Evolutionary conservation across 1,140 invertebrate species (phyloP).

Genomic region (Philaenus spumarius): DNA sequence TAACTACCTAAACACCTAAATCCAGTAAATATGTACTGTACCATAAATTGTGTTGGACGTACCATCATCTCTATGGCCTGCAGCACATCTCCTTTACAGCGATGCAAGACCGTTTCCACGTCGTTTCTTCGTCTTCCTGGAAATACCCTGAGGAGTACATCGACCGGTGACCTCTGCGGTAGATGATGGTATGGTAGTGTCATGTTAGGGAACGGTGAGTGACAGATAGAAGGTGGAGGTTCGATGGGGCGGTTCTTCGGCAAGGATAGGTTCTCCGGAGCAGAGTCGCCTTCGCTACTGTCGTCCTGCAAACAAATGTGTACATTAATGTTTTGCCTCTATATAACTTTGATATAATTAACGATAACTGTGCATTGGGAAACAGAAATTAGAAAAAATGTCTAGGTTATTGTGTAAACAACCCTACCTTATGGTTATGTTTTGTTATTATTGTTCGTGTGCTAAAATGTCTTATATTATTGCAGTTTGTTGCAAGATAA

Average conservation of each 20-base stretch:
- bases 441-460: too few species aligned
- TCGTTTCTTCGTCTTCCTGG: constrained; percentile 74
- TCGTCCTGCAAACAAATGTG: constrained; percentile 31
- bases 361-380: too few species aligned
- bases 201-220: background rate
- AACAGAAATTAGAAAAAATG: too few species aligned
- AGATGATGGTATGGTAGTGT: constrained; percentile 8
- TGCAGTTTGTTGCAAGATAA: too few species aligned
- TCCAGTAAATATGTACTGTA: too few species aligned
- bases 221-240: constrained; percentile 5
- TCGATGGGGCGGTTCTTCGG: constrained; percentile 31
- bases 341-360: too few species aligned
- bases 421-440: too few species aligned
- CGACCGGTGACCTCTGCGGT: constrained; percentile 53
- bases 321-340: too few species aligned
- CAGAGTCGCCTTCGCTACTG: constrained; percentile 30
- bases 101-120: constrained; percentile 69
- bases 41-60: too few species aligned
- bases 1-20: too few species aligned
- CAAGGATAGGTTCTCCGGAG: constrained; percentile 37
- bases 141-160: constrained; percentile 72
- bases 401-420: too few species aligned
- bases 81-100: constrained; percentile 74
- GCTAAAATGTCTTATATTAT: too few species aligned
- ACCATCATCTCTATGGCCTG: constrained; percentile 85